phyloP scores from a whole-genome alignment of 1,140 invertebrate species.

The Mactra quadrangularis region DNA sequence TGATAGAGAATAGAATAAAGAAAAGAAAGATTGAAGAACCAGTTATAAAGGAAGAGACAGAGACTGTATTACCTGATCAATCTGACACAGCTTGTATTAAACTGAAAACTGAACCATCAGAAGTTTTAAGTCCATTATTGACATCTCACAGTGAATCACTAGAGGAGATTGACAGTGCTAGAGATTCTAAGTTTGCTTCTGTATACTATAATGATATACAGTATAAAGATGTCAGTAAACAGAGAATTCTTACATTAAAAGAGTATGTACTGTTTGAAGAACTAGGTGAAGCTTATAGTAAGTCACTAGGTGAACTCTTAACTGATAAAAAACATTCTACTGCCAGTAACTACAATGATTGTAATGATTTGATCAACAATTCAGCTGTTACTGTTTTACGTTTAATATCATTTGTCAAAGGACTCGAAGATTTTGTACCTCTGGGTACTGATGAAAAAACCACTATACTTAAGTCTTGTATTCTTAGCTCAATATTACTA shows the following conservation, averaged over 20 bases:
- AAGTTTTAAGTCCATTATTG: neutral
- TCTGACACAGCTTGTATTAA: constrained; percentile 42
- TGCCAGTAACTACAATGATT: constrained; percentile 69
- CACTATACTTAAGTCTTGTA: constrained; percentile 72
- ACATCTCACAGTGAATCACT: neutral
- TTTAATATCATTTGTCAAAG: constrained; percentile 79
- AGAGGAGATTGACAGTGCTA: neutral
- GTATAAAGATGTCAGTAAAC: constrained; percentile 62
- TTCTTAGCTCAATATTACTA: constrained; percentile 75
- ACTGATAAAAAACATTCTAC: constrained; percentile 25
- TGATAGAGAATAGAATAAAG: constrained; percentile 68
- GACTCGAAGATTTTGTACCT: constrained; percentile 74
- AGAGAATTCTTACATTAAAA: constrained; percentile 58
- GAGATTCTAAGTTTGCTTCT: neutral
- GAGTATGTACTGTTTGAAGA: constrained; percentile 67
- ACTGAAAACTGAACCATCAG: neutral
- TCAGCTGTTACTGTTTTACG: constrained; percentile 76
- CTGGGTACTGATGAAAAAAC: constrained; percentile 78
- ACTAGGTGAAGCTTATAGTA: constrained; percentile 64
- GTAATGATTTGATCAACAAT: constrained; percentile 77
- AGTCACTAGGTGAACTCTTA: constrained; percentile 59
- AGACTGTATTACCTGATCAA: constrained; percentile 52
- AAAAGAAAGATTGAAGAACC: constrained; percentile 33
- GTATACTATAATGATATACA: constrained; percentile 8
- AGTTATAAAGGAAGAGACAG: constrained; percentile 61